Conservation (phyloP, 2,113 vertebrate genomes). For the Lethenteron camtschaticum region DNA sequence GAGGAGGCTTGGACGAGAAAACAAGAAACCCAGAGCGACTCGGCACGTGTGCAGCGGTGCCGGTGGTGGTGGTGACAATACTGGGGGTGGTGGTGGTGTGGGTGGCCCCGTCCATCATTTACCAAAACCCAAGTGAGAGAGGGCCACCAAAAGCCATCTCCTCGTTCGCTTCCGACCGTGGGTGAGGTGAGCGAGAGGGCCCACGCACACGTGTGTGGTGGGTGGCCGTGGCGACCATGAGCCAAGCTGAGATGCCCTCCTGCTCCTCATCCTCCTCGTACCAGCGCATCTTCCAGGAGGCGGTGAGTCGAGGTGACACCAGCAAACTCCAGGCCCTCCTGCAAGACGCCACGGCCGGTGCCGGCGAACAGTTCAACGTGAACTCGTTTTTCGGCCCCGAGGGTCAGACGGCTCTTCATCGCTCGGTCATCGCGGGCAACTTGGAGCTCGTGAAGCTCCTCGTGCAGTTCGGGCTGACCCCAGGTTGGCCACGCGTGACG, state of each 20-base stretch:
- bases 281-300: constrained; percentile 74
- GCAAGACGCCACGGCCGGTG: constrained; percentile 80
- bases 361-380: constrained; percentile 62
- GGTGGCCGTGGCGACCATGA: constrained; percentile 34
- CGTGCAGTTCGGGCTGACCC: constrained; percentile 95
- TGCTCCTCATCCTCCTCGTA: constrained; percentile 46
- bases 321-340: constrained; percentile 79
- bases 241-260: constrained; percentile 74
- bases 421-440: constrained; percentile 90
- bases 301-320: constrained; percentile 80
- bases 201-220: no score
- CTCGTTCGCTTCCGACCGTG: no score
- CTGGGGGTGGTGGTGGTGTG: no score
- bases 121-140: no score
- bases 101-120: no score
- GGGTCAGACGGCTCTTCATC: constrained; percentile 86
- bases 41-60: no score
- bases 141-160: no score
- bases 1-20: no score
- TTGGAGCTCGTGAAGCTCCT: constrained; percentile 91
- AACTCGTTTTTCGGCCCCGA: constrained; percentile 81
- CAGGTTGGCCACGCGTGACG: constrained; percentile 81
- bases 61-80: no score
- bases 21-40: no score
- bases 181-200: no score